phyloP scores from a whole-genome alignment of 2,113 vertebrate genomes.

The Bombycilla garrulus region DNA sequence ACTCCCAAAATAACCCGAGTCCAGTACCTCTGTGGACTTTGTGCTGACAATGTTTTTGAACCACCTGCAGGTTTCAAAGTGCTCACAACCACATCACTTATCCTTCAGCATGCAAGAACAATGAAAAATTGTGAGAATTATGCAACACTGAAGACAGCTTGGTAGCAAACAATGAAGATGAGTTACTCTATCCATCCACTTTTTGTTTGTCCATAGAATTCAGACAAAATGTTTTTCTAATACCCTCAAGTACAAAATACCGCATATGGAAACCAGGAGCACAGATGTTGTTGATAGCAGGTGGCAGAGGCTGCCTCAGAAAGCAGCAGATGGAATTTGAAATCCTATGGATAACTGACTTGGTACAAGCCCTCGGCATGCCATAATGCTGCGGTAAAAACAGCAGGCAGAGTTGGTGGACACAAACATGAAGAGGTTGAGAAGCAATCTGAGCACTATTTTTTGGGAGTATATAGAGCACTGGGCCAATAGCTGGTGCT shows the following conservation, averaged over 20 bases:
- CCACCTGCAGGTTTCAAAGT: constrained; percentile 36
- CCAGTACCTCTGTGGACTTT: neutral
- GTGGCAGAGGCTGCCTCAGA: neutral
- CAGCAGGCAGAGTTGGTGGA: neutral
- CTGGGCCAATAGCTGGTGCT: neutral
- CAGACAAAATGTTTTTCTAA: neutral
- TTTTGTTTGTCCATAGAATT: neutral
- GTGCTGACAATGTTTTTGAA: neutral
- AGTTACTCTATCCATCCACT: neutral
- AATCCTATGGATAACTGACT: neutral
- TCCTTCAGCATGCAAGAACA: neutral
- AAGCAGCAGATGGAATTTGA: neutral
- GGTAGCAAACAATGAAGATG: neutral
- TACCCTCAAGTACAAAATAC: neutral
- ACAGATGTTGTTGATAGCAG: neutral
- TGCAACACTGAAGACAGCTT: neutral
- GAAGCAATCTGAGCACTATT: neutral
- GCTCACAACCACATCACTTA: neutral
- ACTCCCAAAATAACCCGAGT: neutral
- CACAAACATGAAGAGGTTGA: neutral
- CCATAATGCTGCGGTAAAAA: neutral
- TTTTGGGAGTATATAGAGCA: neutral
- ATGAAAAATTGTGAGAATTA: neutral
- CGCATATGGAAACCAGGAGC: constrained; percentile 2
- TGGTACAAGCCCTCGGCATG: fast-evolving